Conservation (phyloP, 1,140 invertebrate species). For the Hyles vespertilio region DNA sequence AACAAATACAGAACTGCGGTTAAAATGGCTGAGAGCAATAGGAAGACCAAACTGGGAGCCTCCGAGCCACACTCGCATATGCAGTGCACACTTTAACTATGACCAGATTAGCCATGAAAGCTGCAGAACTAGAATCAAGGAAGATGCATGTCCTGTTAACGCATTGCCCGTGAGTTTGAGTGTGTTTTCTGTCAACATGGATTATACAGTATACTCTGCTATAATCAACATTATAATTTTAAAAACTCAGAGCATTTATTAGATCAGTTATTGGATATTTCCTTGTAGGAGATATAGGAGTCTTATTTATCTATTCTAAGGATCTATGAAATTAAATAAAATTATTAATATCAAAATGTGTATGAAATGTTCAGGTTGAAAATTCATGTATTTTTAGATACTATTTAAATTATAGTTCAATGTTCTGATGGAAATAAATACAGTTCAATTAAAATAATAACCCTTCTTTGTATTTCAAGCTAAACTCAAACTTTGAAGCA, state of each 20-base stretch:
- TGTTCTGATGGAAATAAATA: no score
- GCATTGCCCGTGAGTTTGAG: constrained; percentile 21
- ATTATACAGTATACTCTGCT: not conserved
- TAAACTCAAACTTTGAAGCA: constrained; percentile 27
- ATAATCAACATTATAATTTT: no score
- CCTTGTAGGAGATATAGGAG: no score
- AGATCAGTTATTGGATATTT: no score
- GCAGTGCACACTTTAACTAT: constrained; percentile 23
- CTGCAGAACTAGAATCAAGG: constrained; percentile 19
- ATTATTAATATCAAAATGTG: no score
- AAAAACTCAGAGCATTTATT: no score
- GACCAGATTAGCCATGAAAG: constrained; percentile 24
- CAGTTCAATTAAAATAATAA: no score
- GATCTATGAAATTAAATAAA: no score
- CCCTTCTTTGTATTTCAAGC: constrained; percentile 7
- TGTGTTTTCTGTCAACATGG: not conserved
- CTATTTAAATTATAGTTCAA: no score
- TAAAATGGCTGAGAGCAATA: constrained; percentile 29
- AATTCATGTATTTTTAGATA: no score
- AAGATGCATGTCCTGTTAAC: constrained; percentile 23
- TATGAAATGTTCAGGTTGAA: no score
- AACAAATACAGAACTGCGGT: constrained; percentile 16
- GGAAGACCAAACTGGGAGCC: constrained; percentile 26
- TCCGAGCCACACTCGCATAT: constrained; percentile 21
- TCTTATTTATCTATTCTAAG: no score